These are phyloP conservation scores for Naso thynnoides DNA, from an alignment of 2,797 vertebrate genomes.

Conservation along the genomic window DNA sequence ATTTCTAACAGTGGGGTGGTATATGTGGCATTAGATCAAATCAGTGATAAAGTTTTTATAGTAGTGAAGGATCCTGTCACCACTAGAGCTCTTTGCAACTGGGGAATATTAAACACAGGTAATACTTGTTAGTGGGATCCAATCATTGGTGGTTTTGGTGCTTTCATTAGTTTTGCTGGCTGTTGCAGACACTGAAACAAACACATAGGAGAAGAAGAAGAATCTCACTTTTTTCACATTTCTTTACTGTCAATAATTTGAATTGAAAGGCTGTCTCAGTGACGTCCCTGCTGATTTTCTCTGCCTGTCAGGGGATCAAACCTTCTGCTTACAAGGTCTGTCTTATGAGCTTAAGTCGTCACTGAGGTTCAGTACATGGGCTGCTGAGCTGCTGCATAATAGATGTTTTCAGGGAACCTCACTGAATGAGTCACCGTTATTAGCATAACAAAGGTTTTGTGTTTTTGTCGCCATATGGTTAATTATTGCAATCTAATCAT, in stretches of 20 bases:
- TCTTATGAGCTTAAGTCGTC: conserved; percentile 30
- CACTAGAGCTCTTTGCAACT: neutral
- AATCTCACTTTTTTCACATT: neutral
- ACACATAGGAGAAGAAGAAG: neutral
- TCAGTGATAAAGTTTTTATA: neutral
- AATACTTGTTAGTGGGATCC: neutral
- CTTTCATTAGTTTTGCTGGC: neutral
- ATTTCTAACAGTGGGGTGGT: conserved; percentile 12
- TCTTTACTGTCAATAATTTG: neutral
- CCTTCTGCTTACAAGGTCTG: conserved; percentile 12
- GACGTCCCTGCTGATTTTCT: conserved; percentile 4
- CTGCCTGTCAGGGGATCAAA: conserved; percentile 8
- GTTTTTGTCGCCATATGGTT: conserved; percentile 35
- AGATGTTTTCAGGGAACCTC: conserved; percentile 21
- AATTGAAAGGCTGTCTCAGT: conserved; percentile 19
- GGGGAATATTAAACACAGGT: neutral
- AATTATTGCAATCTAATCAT: conserved; percentile 41
- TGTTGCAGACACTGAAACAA: neutral
- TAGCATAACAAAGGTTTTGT: conserved; percentile 27
- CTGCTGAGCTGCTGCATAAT: conserved; percentile 39
- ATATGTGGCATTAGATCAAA: neutral
- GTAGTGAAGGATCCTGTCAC: neutral
- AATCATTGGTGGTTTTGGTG: neutral
- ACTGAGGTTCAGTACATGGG: conserved; percentile 9
- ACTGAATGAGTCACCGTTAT: neutral